Evolutionary conservation across 2,113 vertebrate species (phyloP), one percentile per base, ranked within the genome.

Genomic region (Neolamprologus ventralis): DNA sequence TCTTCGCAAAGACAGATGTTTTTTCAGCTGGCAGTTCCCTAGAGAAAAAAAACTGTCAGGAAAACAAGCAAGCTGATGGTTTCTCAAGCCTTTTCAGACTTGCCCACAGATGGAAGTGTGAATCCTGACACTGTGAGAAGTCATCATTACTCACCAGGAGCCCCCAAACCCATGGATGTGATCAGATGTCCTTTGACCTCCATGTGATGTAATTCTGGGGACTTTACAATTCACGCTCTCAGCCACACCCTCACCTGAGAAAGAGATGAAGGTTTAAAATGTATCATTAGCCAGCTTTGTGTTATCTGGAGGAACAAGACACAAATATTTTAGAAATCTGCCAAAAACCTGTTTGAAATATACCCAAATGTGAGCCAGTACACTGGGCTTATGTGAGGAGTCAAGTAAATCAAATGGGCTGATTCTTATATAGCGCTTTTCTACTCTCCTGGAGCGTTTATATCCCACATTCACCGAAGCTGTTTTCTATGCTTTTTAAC

Each of bases 151-250:
- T 95, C 92, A 98, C 97, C 97, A 93, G 97, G 96, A 88, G 96
- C 93, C 85, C 95, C 96, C 92, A 95, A 90, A 94, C 95, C 96
- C 96, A 97, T 96, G 88, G 95, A 93, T 85, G 94, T 97, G 92
- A 97, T 97, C 94, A 97, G 94, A 85, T 96, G 97, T 88, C 96
- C 96, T 96, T 97, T 97, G 96, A 97, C 96, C 96, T 97, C 97
- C 97, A 98, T 98, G 92, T 87, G 92, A 91, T 89, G 87, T 84
- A 88, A 88, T 79, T 92, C 78, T 89, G 86, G 89, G 89, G 89
- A 94, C 89, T 85, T 86, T 84, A 91, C 85, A 80, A 90, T 90
- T 94, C 93, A 85, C 86, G 21, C 86, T 90, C 87, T 90, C 86
- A 84, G 83, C 92, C 80, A 65, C 91, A 33, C 35, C 88, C 88